phyloP scores from a whole-genome alignment of 2,113 vertebrate genomes.

The Stegastes partitus region DNA sequence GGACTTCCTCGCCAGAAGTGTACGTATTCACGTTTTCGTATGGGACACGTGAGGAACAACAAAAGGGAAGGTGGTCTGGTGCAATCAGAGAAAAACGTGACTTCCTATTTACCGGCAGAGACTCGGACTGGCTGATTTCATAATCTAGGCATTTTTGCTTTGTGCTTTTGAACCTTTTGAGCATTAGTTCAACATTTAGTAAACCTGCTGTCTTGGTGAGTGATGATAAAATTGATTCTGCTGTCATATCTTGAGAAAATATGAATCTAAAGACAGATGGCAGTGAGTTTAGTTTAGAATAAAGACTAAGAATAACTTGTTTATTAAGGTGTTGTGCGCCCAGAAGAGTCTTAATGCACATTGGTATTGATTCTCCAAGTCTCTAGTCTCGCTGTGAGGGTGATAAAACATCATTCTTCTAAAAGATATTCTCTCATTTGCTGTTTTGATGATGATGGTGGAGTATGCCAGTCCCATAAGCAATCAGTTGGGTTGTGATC shows the following conservation, averaged over 20 bases:
- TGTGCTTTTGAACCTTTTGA: conserved; percentile 20
- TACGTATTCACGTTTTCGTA: conserved; percentile 36
- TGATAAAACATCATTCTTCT: too few relatives aligned
- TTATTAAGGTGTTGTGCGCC: too few relatives aligned
- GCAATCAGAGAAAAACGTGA: conserved; percentile 33
- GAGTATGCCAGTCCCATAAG: too few relatives aligned
- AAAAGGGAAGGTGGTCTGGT: conserved; percentile 19
- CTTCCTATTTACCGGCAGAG: background rate
- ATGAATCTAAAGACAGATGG: background rate
- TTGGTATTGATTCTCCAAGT: too few relatives aligned
- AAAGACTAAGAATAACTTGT: background rate
- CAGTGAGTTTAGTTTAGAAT: background rate
- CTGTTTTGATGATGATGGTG: too few relatives aligned
- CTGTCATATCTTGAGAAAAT: background rate
- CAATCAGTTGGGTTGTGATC: too few relatives aligned
- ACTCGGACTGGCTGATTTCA: background rate
- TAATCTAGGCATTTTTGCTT: background rate
- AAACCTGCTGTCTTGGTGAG: background rate
- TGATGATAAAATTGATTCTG: background rate
- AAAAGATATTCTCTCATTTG: too few relatives aligned
- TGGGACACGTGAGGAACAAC: conserved; percentile 29
- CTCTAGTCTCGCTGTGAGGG: too few relatives aligned
- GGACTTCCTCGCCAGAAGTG: conserved; percentile 48
- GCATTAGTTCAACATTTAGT: background rate
- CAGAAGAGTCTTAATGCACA: too few relatives aligned